Percentiles rank a stretch among this genome's conserved stretches.
These are phyloP conservation scores for Heterochromis multidens DNA, from an alignment of 2,113 vertebrate genomes.

Conservation along the genomic window DNA sequence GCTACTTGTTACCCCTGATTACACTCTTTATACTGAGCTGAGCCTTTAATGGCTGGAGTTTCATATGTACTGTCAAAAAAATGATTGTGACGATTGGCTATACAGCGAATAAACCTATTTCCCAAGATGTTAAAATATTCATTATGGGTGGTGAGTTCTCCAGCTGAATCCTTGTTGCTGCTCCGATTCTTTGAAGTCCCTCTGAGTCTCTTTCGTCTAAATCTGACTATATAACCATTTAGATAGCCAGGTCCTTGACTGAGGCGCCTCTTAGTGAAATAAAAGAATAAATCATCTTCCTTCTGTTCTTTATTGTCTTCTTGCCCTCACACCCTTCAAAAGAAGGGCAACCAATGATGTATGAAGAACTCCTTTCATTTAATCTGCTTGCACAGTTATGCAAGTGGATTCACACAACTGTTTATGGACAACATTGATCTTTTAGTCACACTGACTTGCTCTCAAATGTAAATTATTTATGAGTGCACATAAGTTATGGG, in stretches of 20 bases:
- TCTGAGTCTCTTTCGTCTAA: neutral
- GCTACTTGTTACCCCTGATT: neutral
- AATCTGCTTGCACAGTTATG: slow-evolving; percentile 8
- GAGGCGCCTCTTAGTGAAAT: neutral
- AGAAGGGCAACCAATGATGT: slow-evolving; percentile 8
- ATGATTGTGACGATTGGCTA: neutral
- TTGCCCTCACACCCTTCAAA: slow-evolving; percentile 10
- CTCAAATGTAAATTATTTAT: slow-evolving; percentile 58
- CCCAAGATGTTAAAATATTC: neutral
- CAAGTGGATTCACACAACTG: slow-evolving; percentile 5
- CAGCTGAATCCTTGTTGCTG: neutral
- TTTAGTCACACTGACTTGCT: slow-evolving; percentile 33
- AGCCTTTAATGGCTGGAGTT: neutral
- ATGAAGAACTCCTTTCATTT: neutral
- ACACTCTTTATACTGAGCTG: neutral
- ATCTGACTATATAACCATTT: neutral
- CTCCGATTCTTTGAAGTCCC: neutral
- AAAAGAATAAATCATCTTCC: neutral
- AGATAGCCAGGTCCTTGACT: neutral
- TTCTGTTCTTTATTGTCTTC: neutral
- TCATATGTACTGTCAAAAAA: neutral
- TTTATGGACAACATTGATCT: slow-evolving; percentile 44
- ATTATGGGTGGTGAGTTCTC: neutral
- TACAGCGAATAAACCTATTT: neutral
- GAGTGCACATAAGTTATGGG: slow-evolving; percentile 52